These are phyloP conservation scores for Ophthalmotilapia sp. DNA, from an alignment of 2,113 vertebrate species.

Conservation along the genomic window DNA sequence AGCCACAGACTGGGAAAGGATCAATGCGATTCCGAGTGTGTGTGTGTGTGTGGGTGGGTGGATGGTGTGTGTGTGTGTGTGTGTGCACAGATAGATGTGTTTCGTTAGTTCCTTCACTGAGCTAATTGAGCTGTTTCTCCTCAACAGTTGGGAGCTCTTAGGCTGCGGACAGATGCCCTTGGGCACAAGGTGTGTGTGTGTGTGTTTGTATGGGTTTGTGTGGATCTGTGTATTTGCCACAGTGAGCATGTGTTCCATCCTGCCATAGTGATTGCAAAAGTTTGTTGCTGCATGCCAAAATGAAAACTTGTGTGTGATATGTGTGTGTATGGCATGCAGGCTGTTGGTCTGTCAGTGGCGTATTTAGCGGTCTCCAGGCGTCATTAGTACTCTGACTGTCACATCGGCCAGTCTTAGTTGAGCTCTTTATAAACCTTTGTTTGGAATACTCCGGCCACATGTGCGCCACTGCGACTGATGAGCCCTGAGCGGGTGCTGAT, in stretches of 20 bases:
- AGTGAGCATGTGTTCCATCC: constrained; percentile 43
- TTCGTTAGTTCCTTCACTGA: constrained; percentile 58
- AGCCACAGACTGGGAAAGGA: constrained; percentile 60
- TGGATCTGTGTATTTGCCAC: constrained; percentile 35
- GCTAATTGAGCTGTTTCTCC: constrained; percentile 74
- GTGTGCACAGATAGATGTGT: constrained; percentile 54
- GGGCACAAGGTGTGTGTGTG: constrained; percentile 58
- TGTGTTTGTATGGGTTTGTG: constrained; percentile 45
- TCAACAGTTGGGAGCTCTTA: constrained; percentile 73
- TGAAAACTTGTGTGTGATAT: constrained; percentile 38
- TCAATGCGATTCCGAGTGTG: constrained; percentile 55
- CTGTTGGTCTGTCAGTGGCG: constrained; percentile 60
- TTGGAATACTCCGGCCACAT: constrained; percentile 70
- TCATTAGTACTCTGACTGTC: constrained; percentile 66
- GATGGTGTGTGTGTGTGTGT: constrained; percentile 17
- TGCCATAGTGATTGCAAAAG: constrained; percentile 31
- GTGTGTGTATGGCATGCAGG: constrained; percentile 35
- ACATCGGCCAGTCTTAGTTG: constrained; percentile 56
- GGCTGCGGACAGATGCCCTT: constrained; percentile 70
- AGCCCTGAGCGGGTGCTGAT: constrained; percentile 65
- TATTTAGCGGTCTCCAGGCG: constrained; percentile 65
- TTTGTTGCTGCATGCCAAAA: constrained; percentile 49
- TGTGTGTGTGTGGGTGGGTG: constrained; percentile 7
- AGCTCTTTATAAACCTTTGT: constrained; percentile 73
- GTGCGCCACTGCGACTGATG: constrained; percentile 70